These are phyloP conservation scores for Chamaea fasciata DNA, from an alignment of 2,113 vertebrate species.

Conservation along the genomic window DNA sequence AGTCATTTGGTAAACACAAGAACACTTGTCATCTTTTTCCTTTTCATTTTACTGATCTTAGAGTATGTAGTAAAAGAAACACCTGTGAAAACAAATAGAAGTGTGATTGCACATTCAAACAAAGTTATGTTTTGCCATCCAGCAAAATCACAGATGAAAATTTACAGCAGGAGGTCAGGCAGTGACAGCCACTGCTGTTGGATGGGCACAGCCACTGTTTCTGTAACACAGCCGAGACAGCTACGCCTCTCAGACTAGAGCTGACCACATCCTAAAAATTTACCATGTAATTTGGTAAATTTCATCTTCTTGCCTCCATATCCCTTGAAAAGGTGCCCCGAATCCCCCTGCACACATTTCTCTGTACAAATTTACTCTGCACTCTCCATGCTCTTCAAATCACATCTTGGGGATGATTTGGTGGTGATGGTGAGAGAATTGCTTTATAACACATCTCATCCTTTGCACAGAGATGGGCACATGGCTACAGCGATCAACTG, in stretches of 20 bases:
- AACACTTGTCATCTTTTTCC: not conserved
- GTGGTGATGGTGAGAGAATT: not conserved
- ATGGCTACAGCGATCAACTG: not conserved
- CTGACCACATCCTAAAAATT: not conserved
- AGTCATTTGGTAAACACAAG: not conserved
- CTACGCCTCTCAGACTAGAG: not conserved
- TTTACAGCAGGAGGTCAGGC: not conserved
- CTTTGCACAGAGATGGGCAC: not conserved
- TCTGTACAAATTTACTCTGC: not conserved
- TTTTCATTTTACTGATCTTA: slow-evolving; percentile 3
- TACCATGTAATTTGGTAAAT: not conserved
- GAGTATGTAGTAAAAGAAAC: not conserved
- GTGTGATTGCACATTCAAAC: slow-evolving; percentile 22
- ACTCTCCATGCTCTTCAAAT: not conserved
- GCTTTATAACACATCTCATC: not conserved
- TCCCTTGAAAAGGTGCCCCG: not conserved
- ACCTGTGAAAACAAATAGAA: slow-evolving; percentile 42
- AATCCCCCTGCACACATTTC: not conserved
- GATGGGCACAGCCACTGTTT: not conserved
- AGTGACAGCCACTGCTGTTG: not conserved
- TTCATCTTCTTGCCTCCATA: not conserved
- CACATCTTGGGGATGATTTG: not conserved
- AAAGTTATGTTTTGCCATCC: not conserved
- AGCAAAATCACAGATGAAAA: not conserved
- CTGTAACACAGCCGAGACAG: not conserved